A percentile compares a stretch with the other conserved stretches of the same genome.
phyloP scores from a whole-genome alignment of 2,797 vertebrate genomes.

The Acanthiza pusilla region DNA sequence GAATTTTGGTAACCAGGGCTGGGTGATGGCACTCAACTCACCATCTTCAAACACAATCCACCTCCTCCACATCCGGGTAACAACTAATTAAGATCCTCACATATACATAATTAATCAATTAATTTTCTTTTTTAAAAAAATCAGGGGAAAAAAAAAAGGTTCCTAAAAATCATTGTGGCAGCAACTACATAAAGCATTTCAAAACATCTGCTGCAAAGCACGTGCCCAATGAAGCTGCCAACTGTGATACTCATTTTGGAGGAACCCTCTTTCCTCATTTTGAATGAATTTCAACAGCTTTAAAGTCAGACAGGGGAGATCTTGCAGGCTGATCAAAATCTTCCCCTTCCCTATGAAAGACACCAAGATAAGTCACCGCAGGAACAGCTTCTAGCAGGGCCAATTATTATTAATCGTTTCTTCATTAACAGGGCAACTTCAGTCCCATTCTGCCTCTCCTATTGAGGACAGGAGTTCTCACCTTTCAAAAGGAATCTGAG shows the following conservation, averaged over 20 bases:
- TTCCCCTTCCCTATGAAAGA: background rate
- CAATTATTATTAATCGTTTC: conserved; percentile 7
- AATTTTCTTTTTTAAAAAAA: background rate
- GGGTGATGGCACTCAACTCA: background rate
- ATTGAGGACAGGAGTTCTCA: background rate
- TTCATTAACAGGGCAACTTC: conserved; percentile 10
- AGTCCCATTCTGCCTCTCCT: conserved; percentile 7
- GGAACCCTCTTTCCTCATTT: background rate
- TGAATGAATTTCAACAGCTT: background rate
- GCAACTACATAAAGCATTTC: background rate
- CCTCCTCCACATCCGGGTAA: background rate
- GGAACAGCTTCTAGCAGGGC: background rate
- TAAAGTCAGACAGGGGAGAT: background rate
- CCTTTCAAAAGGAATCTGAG: conserved; percentile 24
- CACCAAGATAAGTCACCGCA: background rate
- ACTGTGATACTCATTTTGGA: background rate
- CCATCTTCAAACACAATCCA: background rate
- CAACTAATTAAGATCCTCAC: background rate
- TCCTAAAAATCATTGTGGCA: background rate
- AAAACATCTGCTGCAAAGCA: background rate
- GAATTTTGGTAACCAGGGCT: background rate
- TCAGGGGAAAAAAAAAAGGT: background rate
- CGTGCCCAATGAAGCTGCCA: rapidly evolving
- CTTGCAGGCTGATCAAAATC: background rate
- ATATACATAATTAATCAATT: background rate